Evolutionary conservation across 2,797 vertebrate species (phyloP), one percentile per base, ranked within the genome.

Genomic region (Pseudochromis fuscus): DNA sequence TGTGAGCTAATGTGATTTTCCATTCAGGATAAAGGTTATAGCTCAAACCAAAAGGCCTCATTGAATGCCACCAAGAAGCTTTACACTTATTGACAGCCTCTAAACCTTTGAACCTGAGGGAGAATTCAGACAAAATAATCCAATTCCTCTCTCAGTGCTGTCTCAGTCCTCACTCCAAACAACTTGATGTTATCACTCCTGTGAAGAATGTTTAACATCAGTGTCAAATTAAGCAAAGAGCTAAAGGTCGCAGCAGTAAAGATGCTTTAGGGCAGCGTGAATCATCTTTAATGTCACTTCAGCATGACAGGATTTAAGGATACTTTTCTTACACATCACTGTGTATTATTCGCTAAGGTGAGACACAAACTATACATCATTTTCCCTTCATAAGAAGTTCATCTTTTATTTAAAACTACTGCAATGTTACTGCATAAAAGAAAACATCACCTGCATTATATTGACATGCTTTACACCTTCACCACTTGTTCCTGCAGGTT

Each of bases 141-240:
- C 1, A 71, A 77, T 88, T 87, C 81, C 18, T 35, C 7, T 52
- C 23, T 11, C 23, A 28, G 13, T 21, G 49, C 66, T 71, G 77
- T 82, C 82, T 75, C 30, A 2, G 48, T 30, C 57, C 48, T 66
- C 56, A 71, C 63, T 63, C 48, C 24, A 30, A 2, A 45, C 27
- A n/a, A 50, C 42, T 62, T 64, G 77, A 79, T 76, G 75, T 70
- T 48, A 71, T 67, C 75, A 25, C 16, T 25, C 37, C 38, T 72
- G 79, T 79, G 68, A 75, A 72, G 51, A 83, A 75, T 24, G 60
- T 24, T 77, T 80, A 81, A 58, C 67, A 75, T 85, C 78, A 88
- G 67, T 78, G 81, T 87, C 86, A 83, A 35, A 79, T 83, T 65
- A 55, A 75, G 63, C 57, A 51, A 42, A 53, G 56, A 49, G 33